Evolutionary conservation across 2,113 vertebrate genomes (phyloP).

Genomic region (Oncorhynchus keta): DNA sequence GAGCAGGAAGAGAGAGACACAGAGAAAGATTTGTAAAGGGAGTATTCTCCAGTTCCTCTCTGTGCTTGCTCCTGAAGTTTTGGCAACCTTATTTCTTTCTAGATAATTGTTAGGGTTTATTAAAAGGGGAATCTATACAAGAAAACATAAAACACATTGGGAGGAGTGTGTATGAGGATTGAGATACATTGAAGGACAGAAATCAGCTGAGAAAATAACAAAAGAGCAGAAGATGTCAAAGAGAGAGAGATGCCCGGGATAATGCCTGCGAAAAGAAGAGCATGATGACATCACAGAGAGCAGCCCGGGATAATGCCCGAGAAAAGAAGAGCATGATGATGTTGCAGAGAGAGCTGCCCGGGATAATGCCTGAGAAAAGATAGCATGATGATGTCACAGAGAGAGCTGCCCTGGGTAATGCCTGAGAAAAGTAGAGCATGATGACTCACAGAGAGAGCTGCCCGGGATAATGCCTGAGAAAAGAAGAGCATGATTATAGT

Average conservation of each 20-base stretch:
- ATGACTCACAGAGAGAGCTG: constrained; percentile 76
- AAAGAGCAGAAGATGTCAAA: constrained; percentile 71
- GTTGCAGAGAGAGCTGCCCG: constrained; percentile 72
- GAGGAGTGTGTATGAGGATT: constrained; percentile 22
- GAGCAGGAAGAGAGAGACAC: constrained; percentile 70
- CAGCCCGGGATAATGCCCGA: constrained; percentile 75
- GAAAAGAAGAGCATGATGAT: constrained; percentile 65
- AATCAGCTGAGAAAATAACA: constrained; percentile 54
- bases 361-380: constrained; percentile 73
- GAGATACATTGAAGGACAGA: constrained; percentile 27
- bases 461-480: constrained; percentile 75
- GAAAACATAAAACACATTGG: constrained; percentile 11
- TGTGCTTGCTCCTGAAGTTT: constrained; percentile 2
- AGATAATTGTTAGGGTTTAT: neutral
- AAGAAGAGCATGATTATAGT: constrained; percentile 34
- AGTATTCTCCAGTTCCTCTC: constrained; percentile 18
- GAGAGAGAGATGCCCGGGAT: constrained; percentile 70
- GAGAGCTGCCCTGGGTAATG: no score
- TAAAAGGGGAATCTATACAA: neutral
- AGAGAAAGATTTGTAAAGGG: constrained; percentile 54
- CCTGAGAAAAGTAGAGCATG: constrained; percentile 50
- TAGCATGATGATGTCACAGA: constrained; percentile 13
- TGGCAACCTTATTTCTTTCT: constrained; percentile 1
- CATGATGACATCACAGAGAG: constrained; percentile 40
- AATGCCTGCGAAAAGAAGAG: constrained; percentile 69